phyloP scores from a whole-genome alignment of 2,888 invertebrate species.

The Pristionchus exspectatus region DNA sequence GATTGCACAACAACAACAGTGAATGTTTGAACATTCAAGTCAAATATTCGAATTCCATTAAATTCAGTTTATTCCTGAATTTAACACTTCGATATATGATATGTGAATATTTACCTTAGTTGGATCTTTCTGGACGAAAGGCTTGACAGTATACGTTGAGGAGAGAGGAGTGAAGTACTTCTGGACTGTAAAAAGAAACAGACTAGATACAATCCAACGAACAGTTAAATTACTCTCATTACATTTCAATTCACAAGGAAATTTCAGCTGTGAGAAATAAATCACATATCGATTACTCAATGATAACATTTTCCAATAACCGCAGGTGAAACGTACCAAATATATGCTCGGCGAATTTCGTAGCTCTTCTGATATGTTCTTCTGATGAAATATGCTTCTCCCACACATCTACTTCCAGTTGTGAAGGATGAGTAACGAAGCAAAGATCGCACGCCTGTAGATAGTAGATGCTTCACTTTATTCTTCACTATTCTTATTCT shows the following conservation, averaged over 20 bases:
- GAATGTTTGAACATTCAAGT: not conserved
- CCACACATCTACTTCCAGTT: constrained; percentile 58
- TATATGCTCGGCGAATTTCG: constrained; percentile 36
- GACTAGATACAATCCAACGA: not conserved
- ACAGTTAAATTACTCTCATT: not conserved
- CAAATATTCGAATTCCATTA: not conserved
- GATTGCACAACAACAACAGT: not conserved
- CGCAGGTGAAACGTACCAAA: constrained; percentile 46
- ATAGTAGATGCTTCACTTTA: not conserved
- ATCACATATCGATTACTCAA: not conserved
- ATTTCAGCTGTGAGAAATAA: not conserved
- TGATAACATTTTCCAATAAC: not conserved
- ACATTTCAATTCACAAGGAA: not conserved
- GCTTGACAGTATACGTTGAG: constrained; percentile 63
- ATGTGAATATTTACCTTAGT: constrained; percentile 57
- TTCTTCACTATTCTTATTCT: no score
- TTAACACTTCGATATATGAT: not conserved
- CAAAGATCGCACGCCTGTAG: constrained; percentile 58
- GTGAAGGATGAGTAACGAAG: constrained; percentile 52
- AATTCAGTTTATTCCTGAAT: not conserved
- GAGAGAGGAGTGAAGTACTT: constrained; percentile 30
- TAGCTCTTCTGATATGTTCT: constrained; percentile 57
- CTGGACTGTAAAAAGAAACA: not conserved
- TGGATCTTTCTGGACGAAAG: constrained; percentile 61
- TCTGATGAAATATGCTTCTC: constrained; percentile 55